Conservation (phyloP, 2,113 vertebrate genomes). For the Isurus oxyrinchus region DNA sequence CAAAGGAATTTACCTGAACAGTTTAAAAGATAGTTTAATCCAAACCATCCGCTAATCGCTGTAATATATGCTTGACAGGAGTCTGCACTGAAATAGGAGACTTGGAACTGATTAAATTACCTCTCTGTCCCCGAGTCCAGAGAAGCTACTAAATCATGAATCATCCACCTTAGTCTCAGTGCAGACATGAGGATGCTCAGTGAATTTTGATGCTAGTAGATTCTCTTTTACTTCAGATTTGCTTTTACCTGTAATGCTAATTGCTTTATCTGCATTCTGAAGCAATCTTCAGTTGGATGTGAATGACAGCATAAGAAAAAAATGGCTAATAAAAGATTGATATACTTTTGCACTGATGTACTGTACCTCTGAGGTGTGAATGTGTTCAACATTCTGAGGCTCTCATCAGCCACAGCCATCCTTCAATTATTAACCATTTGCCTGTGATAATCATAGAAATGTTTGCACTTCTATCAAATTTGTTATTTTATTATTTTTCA, state of each 20-base stretch:
- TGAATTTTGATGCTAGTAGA: conserved; percentile 22
- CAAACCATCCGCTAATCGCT: conserved; percentile 7
- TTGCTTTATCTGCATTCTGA: conserved; percentile 36
- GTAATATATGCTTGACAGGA: conserved; percentile 28
- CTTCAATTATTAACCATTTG: conserved; percentile 32
- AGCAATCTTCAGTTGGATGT: conserved; percentile 8
- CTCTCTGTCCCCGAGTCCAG: background rate
- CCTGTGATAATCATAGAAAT: conserved; percentile 11
- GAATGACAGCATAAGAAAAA: conserved; percentile 31
- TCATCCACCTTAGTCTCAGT: conserved; percentile 19
- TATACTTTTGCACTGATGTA: conserved; percentile 31
- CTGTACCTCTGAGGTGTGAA: conserved; percentile 26
- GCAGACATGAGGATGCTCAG: conserved; percentile 3
- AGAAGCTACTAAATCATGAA: conserved; percentile 29
- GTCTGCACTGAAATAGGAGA: conserved; percentile 24
- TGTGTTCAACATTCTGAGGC: conserved; percentile 34
- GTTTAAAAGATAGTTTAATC: conserved; percentile 13
- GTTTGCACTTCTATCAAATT: background rate
- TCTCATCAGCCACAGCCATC: background rate
- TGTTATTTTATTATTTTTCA: background rate
- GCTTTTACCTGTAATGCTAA: conserved; percentile 28
- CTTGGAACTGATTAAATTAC: conserved; percentile 33
- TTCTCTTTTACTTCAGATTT: conserved; percentile 23
- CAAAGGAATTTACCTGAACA: conserved; percentile 8
- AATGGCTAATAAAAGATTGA: conserved; percentile 36